Evolutionary conservation across 2,797 vertebrate species (phyloP), one percentile per base, ranked within the genome.

Genomic region (Danio jaintianensis): DNA sequence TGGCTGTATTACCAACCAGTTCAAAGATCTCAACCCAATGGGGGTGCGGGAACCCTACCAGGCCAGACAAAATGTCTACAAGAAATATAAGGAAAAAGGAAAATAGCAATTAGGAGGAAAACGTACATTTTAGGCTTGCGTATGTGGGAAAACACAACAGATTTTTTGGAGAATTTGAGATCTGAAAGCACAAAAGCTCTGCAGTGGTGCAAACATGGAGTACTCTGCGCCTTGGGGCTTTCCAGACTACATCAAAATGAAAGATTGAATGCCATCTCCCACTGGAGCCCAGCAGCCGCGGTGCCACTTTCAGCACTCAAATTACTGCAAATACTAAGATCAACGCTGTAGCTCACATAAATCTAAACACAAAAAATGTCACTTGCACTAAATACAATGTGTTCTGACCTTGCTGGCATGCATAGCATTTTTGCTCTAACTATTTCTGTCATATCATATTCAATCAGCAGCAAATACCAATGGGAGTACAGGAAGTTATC

Each of bases 181-280:
- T 56, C 52, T 38, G 42, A 77, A 77, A 58, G 16, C 22, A 0
- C 22, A 68, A 77, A n/a, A 56, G 15, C 62, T 47, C 40, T 29
- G 18, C 1, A 20, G 75, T 75, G 50, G 40, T 9, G 5, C 63
- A 67, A 36, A 68, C 7, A 67, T 22, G 15, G 63, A 77, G 53
- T 56, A 47, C 56, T 36, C 48, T 53, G 36, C 52, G 64, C 73
- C 43, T 36, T 47, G 16, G 47, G 50, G 48, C 18, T 62, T 75
- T 82, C 20, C 58, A 62, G 40, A 63, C 40, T 48, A 40, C 68
- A 63, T 82, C 52, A 77, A 71, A 76, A 82, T 77, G 47, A 76
- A 70, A 68, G 42, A 78, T 40, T 50, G n/a, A 58, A 58, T 58
- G 52, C 11, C 40, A 56, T 67, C 15, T 72, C 40, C 52, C 63